Conservation (phyloP, 2,888 invertebrate species). For the Drosophila leonis region DNA sequence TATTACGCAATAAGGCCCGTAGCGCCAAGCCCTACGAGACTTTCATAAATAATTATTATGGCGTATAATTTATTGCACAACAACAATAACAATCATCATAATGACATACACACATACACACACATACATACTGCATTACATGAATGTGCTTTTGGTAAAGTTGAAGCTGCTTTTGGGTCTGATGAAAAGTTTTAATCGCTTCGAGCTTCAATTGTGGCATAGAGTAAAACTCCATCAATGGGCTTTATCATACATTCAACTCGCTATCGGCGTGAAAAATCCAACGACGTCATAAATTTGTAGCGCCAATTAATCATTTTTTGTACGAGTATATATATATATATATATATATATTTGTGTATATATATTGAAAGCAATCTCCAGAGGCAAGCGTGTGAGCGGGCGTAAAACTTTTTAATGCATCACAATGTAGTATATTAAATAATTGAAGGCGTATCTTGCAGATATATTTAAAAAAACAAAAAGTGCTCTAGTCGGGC, state of each 20-base stretch:
- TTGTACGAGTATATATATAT: background rate
- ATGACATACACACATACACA: constrained; percentile 35
- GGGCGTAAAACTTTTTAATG: constrained; percentile 36
- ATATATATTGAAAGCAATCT: constrained; percentile 15
- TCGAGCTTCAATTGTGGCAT: constrained; percentile 15
- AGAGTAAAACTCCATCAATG: constrained; percentile 33
- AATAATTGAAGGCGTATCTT: constrained; percentile 64
- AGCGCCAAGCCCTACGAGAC: constrained; percentile 36
- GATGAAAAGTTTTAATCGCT: constrained; percentile 73
- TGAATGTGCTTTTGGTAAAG: constrained; percentile 64
- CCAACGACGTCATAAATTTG: constrained; percentile 74
- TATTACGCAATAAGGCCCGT: constrained; percentile 36
- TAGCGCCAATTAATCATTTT: constrained; percentile 78
- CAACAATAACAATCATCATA: constrained; percentile 61
- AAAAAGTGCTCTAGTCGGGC: background rate
- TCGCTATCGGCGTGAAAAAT: constrained; percentile 57
- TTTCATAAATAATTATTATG: constrained; percentile 71
- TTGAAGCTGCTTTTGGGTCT: constrained; percentile 51
- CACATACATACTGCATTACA: constrained; percentile 37
- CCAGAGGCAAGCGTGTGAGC: background rate
- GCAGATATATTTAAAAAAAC: constrained; percentile 35
- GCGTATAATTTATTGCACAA: constrained; percentile 71
- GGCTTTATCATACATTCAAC: constrained; percentile 77
- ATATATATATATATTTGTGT: background rate
- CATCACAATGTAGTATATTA: constrained; percentile 55